Evolutionary conservation across 2,797 vertebrate species (phyloP).

Genomic region (Melanotaenia nigrans): DNA sequence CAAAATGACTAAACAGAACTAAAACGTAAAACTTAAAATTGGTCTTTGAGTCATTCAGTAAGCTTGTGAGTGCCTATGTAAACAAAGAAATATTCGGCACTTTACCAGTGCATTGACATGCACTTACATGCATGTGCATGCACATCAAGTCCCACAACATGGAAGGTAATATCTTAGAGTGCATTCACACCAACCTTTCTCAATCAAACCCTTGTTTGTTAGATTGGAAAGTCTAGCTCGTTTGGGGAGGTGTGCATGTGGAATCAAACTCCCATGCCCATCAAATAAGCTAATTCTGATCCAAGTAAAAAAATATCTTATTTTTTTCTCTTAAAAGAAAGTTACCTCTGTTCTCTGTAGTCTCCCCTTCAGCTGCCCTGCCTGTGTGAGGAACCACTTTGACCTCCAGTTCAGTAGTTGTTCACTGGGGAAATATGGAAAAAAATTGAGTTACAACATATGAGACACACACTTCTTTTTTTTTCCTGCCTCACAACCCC

Average conservation of each 20-base stretch:
- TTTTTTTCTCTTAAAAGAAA: background rate
- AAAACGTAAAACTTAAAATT: background rate
- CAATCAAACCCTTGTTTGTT: no score
- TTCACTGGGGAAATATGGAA: background rate
- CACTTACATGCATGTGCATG: background rate
- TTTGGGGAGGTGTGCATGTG: no score
- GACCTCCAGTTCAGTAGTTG: conserved; percentile 1
- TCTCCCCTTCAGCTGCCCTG: background rate
- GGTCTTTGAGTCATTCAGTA: background rate
- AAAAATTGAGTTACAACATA: conserved; percentile 10
- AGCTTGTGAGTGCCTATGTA: background rate
- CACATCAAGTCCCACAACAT: background rate
- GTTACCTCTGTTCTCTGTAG: background rate
- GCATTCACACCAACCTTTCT: no score
- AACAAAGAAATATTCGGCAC: background rate
- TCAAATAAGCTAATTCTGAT: no score
- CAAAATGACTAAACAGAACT: no score
- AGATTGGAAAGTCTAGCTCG: no score
- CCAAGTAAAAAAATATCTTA: no score
- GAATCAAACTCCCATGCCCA: no score
- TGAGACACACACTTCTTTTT: conserved; percentile 3
- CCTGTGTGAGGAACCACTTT: conserved; percentile 2
- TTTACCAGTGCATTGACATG: background rate
- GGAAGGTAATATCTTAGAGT: no score
- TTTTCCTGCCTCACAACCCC: background rate